phyloP scores from a whole-genome alignment of 2,888 invertebrate species.

The Noctua comes region DNA sequence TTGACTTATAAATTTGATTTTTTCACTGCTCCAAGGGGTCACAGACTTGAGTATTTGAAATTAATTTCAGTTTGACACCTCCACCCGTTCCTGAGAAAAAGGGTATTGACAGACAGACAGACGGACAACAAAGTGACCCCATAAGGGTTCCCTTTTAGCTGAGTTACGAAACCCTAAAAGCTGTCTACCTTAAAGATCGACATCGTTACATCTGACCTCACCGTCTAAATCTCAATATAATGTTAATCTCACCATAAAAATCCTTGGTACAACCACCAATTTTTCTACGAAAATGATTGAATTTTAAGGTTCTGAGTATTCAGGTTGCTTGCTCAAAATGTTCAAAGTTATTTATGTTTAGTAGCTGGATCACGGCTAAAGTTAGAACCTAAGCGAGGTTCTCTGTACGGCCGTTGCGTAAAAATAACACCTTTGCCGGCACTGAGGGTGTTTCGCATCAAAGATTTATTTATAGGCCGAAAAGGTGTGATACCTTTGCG shows the following conservation, averaged over 20 bases:
- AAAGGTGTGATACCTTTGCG: constrained; percentile 11
- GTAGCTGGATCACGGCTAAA: constrained; percentile 4
- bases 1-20: too few species aligned
- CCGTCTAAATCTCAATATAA: background rate
- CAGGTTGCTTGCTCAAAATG: background rate
- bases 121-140: too few species aligned
- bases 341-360: background rate
- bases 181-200: background rate
- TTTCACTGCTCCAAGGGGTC: too few species aligned
- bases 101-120: too few species aligned
- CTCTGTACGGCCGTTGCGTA: constrained; percentile 12
- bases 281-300: background rate
- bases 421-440: constrained; percentile 39
- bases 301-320: background rate
- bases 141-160: too few species aligned
- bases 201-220: background rate
- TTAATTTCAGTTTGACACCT: too few species aligned
- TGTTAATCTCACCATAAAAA: background rate
- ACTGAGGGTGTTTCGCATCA: constrained; percentile 14
- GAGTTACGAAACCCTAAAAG: too few species aligned
- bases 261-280: background rate
- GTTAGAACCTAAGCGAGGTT: constrained; percentile 11
- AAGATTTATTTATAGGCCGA: constrained; percentile 40
- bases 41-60: too few species aligned
- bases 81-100: too few species aligned